These are phyloP conservation scores for Sebastiscus albofasciatus DNA, from an alignment of 2,797 vertebrate species.

Conservation along the genomic window DNA sequence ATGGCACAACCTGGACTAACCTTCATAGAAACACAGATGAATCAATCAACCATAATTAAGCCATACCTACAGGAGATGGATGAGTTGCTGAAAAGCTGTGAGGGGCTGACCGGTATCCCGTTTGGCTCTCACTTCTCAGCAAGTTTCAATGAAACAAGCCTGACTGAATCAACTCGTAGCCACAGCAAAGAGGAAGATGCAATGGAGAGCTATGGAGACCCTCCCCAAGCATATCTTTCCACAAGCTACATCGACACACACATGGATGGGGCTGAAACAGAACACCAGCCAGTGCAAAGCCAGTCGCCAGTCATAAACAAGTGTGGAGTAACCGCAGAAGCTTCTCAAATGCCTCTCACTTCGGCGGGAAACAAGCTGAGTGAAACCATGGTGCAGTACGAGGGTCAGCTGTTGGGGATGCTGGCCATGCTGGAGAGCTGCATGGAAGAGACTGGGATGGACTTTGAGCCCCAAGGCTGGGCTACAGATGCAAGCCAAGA, in stretches of 20 bases:
- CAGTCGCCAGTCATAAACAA: constrained; percentile 4
- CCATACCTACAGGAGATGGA: constrained; percentile 88
- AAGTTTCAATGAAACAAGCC: constrained; percentile 32
- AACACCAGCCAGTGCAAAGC: neutral
- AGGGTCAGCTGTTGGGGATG: constrained; percentile 77
- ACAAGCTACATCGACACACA: constrained; percentile 68
- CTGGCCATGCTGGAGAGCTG: constrained; percentile 85
- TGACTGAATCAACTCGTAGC: neutral
- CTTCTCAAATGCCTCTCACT: constrained; percentile 65
- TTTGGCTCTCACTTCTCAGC: constrained; percentile 45
- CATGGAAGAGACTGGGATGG: constrained; percentile 71
- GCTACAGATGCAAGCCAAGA: constrained; percentile 73
- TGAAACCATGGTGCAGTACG: constrained; percentile 76
- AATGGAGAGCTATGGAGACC: constrained; percentile 29
- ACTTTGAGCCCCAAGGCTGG: constrained; percentile 85
- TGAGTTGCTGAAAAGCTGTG: constrained; percentile 80
- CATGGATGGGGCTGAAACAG: constrained; percentile 38
- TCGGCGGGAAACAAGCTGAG: constrained; percentile 81
- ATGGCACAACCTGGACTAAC: constrained; percentile 30
- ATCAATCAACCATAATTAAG: constrained; percentile 76
- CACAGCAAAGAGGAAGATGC: constrained; percentile 8
- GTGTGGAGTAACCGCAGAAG: neutral
- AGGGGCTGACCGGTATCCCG: constrained; percentile 63
- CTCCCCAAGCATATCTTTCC: constrained; percentile 45
- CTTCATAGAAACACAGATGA: constrained; percentile 16